phyloP scores from a whole-genome alignment of 2,888 invertebrate genomes.

The Acanthosepion lycidas region DNA sequence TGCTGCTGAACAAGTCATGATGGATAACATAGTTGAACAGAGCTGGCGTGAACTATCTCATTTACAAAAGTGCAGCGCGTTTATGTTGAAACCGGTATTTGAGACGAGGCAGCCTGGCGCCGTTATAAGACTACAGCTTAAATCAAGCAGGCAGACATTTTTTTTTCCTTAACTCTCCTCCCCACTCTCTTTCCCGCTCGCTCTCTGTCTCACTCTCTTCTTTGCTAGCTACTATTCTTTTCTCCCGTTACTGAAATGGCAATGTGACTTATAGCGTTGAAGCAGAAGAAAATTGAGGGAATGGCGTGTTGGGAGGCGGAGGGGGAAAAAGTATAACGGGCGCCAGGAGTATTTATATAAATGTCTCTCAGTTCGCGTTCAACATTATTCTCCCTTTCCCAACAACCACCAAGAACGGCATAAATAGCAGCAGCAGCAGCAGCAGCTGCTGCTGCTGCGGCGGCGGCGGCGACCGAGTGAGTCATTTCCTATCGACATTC shows the following conservation, averaged over 20 bases:
- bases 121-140: neutral
- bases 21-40: neutral
- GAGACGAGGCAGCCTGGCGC: neutral
- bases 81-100: conserved; percentile 20
- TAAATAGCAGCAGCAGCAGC: neutral
- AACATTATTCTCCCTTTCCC: conserved; percentile 22
- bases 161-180: neutral
- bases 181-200: too few species aligned
- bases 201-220: too few species aligned
- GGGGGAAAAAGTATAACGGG: neutral
- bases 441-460: neutral
- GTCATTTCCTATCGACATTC: conserved; percentile 33
- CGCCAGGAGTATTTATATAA: conserved; percentile 6
- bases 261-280: too few species aligned
- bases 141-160: neutral
- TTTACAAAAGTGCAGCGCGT: neutral
- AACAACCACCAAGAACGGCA: neutral
- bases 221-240: too few species aligned
- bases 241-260: too few species aligned
- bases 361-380: neutral
- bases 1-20: neutral
- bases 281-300: too few species aligned
- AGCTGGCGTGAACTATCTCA: neutral
- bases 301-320: neutral
- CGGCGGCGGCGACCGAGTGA: neutral